A percentile compares a stretch with the other conserved stretches of the same genome.
Conservation (phyloP, 2,888 invertebrate genomes). For the Morpho achilles region DNA sequence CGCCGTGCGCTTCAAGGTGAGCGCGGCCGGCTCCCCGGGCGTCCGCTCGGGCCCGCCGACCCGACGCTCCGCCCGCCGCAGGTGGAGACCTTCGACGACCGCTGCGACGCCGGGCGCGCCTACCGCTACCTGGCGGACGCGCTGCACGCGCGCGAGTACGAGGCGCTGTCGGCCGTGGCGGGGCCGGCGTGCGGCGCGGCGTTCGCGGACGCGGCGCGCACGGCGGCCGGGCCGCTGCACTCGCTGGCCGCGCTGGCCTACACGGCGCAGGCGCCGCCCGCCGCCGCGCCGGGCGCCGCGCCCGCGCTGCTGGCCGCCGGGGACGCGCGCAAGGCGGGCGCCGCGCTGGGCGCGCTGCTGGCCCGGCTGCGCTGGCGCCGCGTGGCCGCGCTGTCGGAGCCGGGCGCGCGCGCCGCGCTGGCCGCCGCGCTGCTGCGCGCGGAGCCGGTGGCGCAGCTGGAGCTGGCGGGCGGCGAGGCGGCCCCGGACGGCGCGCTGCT, state of each 20-base stretch:
- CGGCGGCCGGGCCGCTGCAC: conserved; percentile 43
- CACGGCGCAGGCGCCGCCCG: conserved; percentile 43
- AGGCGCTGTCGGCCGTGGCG: conserved; percentile 51
- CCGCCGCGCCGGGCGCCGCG: conserved; percentile 32
- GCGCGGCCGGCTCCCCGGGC: conserved; percentile 43
- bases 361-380: conserved; percentile 49
- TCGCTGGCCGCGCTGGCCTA: conserved; percentile 56
- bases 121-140: conserved; percentile 55
- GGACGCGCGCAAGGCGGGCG: conserved; percentile 37
- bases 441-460: conserved; percentile 45
- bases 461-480: conserved; percentile 34
- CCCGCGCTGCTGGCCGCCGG: conserved; percentile 43
- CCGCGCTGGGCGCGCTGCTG: conserved; percentile 40
- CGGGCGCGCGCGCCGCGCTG: conserved; percentile 44
- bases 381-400: conserved; percentile 49
- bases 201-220: conserved; percentile 53
- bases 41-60: conserved; percentile 44
- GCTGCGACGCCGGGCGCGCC: conserved; percentile 52
- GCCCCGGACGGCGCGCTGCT: conserved; percentile 32
- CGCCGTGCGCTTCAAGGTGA: conserved; percentile 26
- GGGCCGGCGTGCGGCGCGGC: conserved; percentile 62
- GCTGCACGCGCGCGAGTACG: conserved; percentile 51
- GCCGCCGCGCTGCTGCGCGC: conserved; percentile 42
- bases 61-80: conserved; percentile 18
- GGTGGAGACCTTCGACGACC: conserved; percentile 50